Conservation (phyloP, 2,113 vertebrate genomes). For the Anhinga rufa region DNA sequence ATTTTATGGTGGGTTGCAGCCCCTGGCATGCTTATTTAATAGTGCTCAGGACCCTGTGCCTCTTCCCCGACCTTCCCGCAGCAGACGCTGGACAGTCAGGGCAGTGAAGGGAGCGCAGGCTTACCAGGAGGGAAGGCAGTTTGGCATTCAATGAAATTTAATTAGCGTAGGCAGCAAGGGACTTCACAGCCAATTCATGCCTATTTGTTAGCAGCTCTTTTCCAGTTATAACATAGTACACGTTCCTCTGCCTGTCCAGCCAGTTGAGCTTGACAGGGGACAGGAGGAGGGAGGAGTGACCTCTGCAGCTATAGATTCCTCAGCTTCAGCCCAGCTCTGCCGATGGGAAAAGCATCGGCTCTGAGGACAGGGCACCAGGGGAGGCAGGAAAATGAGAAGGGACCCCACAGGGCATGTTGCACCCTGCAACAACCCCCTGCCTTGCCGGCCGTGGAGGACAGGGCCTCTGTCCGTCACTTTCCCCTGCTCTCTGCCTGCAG, state of each 20-base stretch:
- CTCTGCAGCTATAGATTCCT: neutral
- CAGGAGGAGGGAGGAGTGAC: neutral
- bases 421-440: neutral
- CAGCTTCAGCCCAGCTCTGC: neutral
- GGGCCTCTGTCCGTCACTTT: accelerated
- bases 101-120: accelerated
- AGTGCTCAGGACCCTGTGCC: neutral
- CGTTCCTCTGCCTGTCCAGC: neutral
- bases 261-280: neutral
- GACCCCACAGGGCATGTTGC: accelerated
- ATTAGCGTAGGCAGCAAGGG: neutral
- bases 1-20: neutral
- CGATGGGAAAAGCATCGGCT: accelerated
- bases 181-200: neutral
- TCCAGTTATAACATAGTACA: accelerated
- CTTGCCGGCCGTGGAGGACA: accelerated
- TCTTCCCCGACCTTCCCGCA: neutral
- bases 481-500: slow-evolving; percentile 43
- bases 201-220: neutral
- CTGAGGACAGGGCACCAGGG: accelerated
- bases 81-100: neutral
- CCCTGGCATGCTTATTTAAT: accelerated
- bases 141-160: neutral
- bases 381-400: neutral
- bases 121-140: neutral